phyloP scores from a whole-genome alignment of 2,113 vertebrate genomes.

The Natator depressus region DNA sequence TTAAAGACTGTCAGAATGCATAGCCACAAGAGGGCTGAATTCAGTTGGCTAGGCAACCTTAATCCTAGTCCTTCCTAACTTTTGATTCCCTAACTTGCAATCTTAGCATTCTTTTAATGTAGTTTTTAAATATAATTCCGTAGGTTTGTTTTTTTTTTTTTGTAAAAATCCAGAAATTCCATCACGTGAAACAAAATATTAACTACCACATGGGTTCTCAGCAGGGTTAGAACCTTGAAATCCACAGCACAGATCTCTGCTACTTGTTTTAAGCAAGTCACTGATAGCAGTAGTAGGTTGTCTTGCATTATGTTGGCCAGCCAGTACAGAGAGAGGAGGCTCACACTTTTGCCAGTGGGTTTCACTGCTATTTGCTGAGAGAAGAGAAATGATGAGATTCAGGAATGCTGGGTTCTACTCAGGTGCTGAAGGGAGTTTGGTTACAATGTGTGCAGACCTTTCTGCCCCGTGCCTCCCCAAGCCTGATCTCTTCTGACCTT shows the following conservation, averaged over 20 bases:
- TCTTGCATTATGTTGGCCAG: neutral
- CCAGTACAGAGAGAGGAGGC: neutral
- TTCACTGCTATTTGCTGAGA: slow-evolving; percentile 9
- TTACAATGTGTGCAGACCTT: neutral
- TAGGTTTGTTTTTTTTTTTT: neutral
- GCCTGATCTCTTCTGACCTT: neutral
- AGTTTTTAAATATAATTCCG: neutral
- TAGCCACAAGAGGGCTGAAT: neutral
- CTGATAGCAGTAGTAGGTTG: neutral
- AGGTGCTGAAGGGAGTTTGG: too few species aligned
- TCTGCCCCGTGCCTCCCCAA: neutral
- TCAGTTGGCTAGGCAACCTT: slow-evolving; percentile 7
- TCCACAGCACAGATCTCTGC: neutral
- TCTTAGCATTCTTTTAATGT: neutral
- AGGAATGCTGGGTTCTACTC: neutral
- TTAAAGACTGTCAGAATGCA: neutral
- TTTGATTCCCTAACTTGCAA: slow-evolving; percentile 9
- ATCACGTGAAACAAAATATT: too few species aligned
- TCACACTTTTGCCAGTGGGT: neutral
- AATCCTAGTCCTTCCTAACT: slow-evolving; percentile 10
- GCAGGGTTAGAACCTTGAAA: neutral
- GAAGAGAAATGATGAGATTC: neutral
- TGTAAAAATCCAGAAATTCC: too few species aligned
- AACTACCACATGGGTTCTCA: too few species aligned
- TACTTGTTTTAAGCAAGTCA: neutral